phyloP scores from a whole-genome alignment of 2,888 invertebrate species.

The Synergus gifuensis region DNA sequence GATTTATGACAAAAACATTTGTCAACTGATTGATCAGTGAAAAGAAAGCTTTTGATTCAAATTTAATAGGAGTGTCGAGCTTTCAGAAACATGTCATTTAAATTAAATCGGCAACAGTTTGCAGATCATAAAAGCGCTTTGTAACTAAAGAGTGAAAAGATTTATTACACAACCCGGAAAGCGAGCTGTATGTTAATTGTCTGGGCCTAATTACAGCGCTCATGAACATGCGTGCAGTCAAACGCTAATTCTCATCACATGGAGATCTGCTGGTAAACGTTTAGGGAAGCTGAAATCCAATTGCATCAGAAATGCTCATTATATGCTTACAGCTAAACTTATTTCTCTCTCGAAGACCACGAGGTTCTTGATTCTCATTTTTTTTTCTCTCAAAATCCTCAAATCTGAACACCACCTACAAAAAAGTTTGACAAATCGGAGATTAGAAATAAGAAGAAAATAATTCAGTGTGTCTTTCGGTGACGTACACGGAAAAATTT shows the following conservation, averaged over 20 bases:
- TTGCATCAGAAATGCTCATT: constrained; percentile 27
- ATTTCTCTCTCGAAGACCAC: constrained; percentile 2
- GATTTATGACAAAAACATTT: background rate
- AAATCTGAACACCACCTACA: background rate
- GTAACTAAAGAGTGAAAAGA: constrained; percentile 12
- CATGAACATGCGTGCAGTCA: constrained; percentile 40
- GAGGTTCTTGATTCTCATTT: background rate
- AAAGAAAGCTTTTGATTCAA: too few species aligned
- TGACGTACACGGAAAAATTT: too few species aligned
- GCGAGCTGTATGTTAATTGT: constrained; percentile 24
- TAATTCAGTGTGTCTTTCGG: background rate
- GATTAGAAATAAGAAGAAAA: background rate
- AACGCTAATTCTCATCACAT: constrained; percentile 28
- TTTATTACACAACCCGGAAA: constrained; percentile 29
- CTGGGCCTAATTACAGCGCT: constrained; percentile 25
- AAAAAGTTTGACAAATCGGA: background rate
- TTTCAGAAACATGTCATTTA: background rate
- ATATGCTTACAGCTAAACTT: background rate
- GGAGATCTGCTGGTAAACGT: constrained; percentile 12
- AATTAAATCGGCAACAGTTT: background rate
- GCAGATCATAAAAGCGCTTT: background rate
- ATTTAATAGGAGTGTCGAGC: too few species aligned
- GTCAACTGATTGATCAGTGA: background rate
- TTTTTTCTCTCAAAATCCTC: background rate
- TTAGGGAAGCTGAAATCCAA: constrained; percentile 16